These are phyloP conservation scores for Aspiorhynchus laticeps DNA, from an alignment of 2,113 vertebrate species.

Conservation along the genomic window DNA sequence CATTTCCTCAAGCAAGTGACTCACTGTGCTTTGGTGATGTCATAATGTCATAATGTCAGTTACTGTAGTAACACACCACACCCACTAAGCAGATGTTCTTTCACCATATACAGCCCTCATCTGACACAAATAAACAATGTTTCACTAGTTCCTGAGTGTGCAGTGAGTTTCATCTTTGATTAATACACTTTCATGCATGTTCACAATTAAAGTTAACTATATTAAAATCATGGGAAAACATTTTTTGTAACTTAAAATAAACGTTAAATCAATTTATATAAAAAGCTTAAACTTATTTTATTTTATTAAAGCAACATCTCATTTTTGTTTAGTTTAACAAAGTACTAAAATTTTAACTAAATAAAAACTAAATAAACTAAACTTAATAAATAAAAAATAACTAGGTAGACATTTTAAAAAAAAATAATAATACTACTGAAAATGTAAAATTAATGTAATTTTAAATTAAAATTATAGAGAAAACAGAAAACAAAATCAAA, in stretches of 20 bases:
- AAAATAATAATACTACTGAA: too few relatives aligned
- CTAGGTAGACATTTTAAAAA: too few relatives aligned
- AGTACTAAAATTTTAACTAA: background rate
- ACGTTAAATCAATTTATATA: too few relatives aligned
- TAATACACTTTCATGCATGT: background rate
- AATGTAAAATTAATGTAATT: too few relatives aligned
- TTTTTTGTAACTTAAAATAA: too few relatives aligned
- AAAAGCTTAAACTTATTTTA: too few relatives aligned
- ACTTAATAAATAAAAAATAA: too few relatives aligned
- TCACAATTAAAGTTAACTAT: background rate
- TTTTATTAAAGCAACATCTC: too few relatives aligned
- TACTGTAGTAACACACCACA: conserved; percentile 8
- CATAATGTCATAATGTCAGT: background rate
- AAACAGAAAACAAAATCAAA: background rate
- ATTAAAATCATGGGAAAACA: too few relatives aligned
- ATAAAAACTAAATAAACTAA: too few relatives aligned
- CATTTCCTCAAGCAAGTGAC: conserved; percentile 1
- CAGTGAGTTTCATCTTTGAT: background rate
- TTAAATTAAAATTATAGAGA: background rate
- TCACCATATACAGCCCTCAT: background rate
- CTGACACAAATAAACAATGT: background rate
- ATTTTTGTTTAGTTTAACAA: background rate
- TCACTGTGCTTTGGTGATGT: background rate
- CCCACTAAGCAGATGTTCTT: conserved; percentile 7
- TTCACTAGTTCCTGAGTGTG: background rate